Conservation (phyloP, 2,888 invertebrate species). For the Diaperis boleti region DNA sequence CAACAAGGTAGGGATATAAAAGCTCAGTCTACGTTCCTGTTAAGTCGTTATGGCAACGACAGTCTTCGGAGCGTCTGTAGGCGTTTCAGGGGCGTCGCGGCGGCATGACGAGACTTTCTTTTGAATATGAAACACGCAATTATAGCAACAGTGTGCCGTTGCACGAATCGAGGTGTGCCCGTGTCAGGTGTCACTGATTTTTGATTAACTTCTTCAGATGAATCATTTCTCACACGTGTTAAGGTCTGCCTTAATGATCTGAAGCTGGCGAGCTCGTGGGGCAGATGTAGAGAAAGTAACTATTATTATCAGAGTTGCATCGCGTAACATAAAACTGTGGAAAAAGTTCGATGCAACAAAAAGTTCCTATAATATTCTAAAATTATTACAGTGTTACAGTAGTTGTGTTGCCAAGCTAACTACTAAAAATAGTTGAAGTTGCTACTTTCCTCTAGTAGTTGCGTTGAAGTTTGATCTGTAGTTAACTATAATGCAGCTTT, state of each 20-base stretch:
- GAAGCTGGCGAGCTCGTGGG: background rate
- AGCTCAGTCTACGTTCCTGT: slow-evolving; percentile 38
- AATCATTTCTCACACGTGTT: background rate
- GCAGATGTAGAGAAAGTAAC: too few species aligned
- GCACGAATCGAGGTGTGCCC: slow-evolving; percentile 20
- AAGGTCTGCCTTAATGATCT: background rate
- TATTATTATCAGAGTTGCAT: too few species aligned
- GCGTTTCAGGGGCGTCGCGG: slow-evolving; percentile 39
- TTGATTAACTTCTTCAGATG: background rate
- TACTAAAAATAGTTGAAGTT: too few species aligned
- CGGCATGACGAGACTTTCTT: slow-evolving; percentile 35
- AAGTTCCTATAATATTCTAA: too few species aligned
- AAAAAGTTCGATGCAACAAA: too few species aligned
- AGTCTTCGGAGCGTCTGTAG: slow-evolving; percentile 44
- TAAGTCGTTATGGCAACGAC: slow-evolving; percentile 46
- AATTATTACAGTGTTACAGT: too few species aligned
- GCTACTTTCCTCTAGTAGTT: too few species aligned
- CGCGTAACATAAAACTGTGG: too few species aligned
- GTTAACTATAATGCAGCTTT: too few species aligned
- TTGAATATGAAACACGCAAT: slow-evolving; percentile 37
- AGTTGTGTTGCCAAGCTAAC: too few species aligned
- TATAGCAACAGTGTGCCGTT: slow-evolving; percentile 26
- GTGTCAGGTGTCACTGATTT: slow-evolving; percentile 23
- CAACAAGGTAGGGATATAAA: slow-evolving; percentile 43
- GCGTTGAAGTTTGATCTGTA: too few species aligned